Evolutionary conservation across 2,797 vertebrate genomes (phyloP).

Genomic region (Sylvia borin): DNA sequence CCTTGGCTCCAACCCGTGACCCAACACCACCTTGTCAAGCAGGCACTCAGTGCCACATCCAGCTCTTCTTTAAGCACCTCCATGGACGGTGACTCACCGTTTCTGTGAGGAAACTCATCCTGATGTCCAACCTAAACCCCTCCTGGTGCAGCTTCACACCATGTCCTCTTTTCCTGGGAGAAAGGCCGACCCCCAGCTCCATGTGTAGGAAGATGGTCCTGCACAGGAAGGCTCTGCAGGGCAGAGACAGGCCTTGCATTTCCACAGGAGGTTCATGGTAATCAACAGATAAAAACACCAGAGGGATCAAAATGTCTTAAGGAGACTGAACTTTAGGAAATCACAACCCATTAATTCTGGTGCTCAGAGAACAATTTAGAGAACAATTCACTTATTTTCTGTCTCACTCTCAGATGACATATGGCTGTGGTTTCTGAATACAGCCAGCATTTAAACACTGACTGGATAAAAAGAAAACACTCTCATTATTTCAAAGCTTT

Average conservation of each 20-base stretch:
- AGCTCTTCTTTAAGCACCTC: neutral
- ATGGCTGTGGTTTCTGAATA: neutral
- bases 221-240: neutral
- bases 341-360: neutral
- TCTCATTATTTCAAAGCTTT: neutral
- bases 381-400: neutral
- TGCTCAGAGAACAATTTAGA: neutral
- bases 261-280: neutral
- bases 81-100: rapidly evolving
- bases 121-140: neutral
- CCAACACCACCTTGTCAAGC: neutral
- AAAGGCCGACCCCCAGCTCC: too few relatives aligned
- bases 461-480: neutral
- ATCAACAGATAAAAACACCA: neutral
- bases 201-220: neutral
- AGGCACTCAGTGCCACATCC: neutral
- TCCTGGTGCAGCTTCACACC: neutral
- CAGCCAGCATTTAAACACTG: neutral
- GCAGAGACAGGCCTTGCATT: neutral
- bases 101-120: neutral
- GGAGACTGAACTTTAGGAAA: neutral
- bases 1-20: rapidly evolving
- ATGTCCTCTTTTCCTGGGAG: neutral
- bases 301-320: neutral
- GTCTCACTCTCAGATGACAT: neutral